Evolutionary conservation across 2,888 invertebrate genomes (phyloP), one percentile per base, ranked within the genome.

Genomic region (Oligia strigilis): DNA sequence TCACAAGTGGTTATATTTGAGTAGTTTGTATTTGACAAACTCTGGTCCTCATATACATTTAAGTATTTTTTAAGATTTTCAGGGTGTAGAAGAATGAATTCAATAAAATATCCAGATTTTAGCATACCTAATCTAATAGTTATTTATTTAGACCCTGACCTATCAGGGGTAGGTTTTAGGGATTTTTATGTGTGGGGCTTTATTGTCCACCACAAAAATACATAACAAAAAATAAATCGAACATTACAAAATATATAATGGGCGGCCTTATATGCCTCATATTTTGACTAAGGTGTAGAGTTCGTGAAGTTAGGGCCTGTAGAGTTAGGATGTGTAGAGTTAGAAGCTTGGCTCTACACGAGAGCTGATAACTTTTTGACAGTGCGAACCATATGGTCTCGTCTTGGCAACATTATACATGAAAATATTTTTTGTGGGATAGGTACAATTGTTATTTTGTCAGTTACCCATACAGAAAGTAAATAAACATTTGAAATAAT

Each of bases 401-500:
- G n/a, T n/a, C n/a, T n/a, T n/a, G n/a, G n/a, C 29, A 29, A 40
- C 40, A 40, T 40, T 40, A 5, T 40, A 40, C 40, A 0, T 5
- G 40, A 40, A 5, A 40, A 40, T 40, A 6, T 40, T 40, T 40
- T 40, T 40, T 40, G 5, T 40, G 40, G 40, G 5, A 29, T 19
- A n/a, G n/a, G n/a, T n/a, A 52, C 43, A 29, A 49, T 52, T 52
- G 13, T 52, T 70, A 70, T 70, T 49, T 70, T 13, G 14, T 36
- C 40, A n/a, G 62, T 13, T 23, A 23, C 52, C 23, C 8, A n/a
- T 40, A 60, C 66, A 36, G 23, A 75, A 80, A 72, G 46, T 76
- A 55, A 60, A 76, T 49, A 69, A 81, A 76, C 62, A 78, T 78
- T 76, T 43, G n/a, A 76, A 81, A 81, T 81, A 70, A 77, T 77